Percentiles rank a stretch among this genome's conserved stretches.
phyloP scores from a whole-genome alignment of 2,888 invertebrate species.

The Mesodorylaimus sp. region DNA sequence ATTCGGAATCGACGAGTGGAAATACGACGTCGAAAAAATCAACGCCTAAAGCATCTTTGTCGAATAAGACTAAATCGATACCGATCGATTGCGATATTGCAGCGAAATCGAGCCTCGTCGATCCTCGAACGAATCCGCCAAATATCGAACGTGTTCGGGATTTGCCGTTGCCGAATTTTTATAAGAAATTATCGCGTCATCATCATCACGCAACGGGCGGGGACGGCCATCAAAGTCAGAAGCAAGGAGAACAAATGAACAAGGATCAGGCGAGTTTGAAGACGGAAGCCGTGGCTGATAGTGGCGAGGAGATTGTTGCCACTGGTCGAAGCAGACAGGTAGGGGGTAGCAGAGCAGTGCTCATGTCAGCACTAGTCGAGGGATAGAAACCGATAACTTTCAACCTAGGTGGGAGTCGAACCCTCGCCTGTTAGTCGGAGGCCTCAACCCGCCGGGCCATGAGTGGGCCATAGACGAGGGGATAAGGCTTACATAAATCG shows the following conservation, averaged over 20 bases:
- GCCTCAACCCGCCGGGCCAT: neutral
- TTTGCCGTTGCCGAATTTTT: neutral
- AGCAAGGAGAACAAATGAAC: no score
- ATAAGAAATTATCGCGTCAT: no score
- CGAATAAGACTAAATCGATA: neutral
- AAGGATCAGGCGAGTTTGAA: no score
- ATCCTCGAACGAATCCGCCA: neutral
- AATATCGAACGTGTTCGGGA: neutral
- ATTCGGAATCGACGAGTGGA: neutral
- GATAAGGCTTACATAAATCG: neutral
- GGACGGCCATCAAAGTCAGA: no score
- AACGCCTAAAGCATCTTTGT: neutral
- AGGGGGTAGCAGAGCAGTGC: neutral
- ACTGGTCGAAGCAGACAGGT: neutral
- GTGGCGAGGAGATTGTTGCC: neutral
- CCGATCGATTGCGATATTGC: neutral
- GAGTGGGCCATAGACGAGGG: neutral
- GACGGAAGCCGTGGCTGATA: no score
- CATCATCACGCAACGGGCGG: no score
- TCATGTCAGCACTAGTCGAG: no score
- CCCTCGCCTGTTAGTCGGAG: neutral
- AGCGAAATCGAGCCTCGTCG: neutral
- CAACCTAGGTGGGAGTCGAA: neutral
- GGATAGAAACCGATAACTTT: neutral
- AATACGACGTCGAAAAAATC: neutral